Conservation (phyloP, 1,140 invertebrate species). For the Drosophila seguyi region DNA sequence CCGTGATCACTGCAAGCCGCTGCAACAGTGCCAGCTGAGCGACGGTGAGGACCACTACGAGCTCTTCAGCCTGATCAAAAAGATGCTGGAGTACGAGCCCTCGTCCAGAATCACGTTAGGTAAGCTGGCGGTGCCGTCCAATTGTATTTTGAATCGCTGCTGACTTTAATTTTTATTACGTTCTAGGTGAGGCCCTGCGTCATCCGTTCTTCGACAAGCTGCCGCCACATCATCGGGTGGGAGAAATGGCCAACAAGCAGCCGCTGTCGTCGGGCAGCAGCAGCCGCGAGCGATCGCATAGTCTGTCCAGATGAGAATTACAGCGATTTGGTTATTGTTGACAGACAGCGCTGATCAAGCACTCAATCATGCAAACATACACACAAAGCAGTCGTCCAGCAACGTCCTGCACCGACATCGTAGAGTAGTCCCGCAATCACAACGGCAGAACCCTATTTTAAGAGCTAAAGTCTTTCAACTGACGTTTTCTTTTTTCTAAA, state of each 20-base stretch:
- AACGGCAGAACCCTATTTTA: conserved; percentile 54
- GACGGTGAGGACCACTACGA: conserved; percentile 96
- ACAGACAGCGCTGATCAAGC: conserved; percentile 69
- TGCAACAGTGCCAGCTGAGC: conserved; percentile 96
- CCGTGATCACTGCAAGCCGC: conserved; percentile 98
- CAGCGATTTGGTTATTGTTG: conserved; percentile 86
- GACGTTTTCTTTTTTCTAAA: conserved; percentile 52
- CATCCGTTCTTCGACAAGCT: conserved; percentile 98
- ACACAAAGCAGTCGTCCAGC: conserved; percentile 53
- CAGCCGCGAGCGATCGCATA: conserved; percentile 84
- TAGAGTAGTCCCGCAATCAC: conserved; percentile 43
- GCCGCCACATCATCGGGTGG: conserved; percentile 90
- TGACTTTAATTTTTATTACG: background rate
- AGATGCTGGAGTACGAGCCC: conserved; percentile 99
- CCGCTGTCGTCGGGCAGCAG: conserved; percentile 81
- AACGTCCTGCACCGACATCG: conserved; percentile 42
- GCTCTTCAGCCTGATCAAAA: conserved; percentile 96
- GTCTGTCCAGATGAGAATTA: conserved; percentile 85
- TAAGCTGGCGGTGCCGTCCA: conserved; percentile 23
- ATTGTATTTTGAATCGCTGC: background rate
- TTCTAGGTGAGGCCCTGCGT: conserved; percentile 90
- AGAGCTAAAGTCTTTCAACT: conserved; percentile 65
- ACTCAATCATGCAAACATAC: conserved; percentile 63
- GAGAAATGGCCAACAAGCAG: conserved; percentile 84
- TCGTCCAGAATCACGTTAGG: conserved; percentile 93